Percentiles rank a stretch among this genome's conserved stretches.
These are phyloP conservation scores for Paratrypauchen microcephalus DNA, from an alignment of 2,797 vertebrate genomes.

Conservation along the genomic window DNA sequence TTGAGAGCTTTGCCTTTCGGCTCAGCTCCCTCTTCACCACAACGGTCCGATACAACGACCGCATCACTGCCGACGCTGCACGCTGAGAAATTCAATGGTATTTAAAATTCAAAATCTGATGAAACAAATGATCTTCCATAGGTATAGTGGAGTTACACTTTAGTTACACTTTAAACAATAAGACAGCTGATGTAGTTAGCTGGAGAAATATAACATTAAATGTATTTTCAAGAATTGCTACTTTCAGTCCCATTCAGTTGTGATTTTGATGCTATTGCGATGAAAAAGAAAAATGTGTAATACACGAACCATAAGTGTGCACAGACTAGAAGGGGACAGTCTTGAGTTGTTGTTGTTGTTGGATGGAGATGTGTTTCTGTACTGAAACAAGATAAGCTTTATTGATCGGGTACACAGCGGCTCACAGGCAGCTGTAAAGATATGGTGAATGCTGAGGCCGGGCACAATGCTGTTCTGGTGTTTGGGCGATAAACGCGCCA, in stretches of 20 bases:
- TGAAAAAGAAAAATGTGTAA: not conserved
- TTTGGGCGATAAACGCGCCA: not conserved
- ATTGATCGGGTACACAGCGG: slow-evolving; percentile 1
- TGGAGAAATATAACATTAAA: too few relatives aligned
- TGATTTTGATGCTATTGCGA: not conserved
- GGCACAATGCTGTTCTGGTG: not conserved
- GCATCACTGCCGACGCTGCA: too few relatives aligned
- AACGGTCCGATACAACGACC: too few relatives aligned
- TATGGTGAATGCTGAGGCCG: not conserved
- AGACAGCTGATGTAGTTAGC: too few relatives aligned
- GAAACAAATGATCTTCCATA: too few relatives aligned
- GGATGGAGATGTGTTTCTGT: slow-evolving; percentile 5
- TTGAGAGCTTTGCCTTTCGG: too few relatives aligned
- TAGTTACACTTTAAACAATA: too few relatives aligned
- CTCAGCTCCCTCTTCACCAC: too few relatives aligned
- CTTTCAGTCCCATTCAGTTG: not conserved
- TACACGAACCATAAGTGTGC: not conserved
- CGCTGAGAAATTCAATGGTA: too few relatives aligned
- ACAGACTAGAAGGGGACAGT: not conserved
- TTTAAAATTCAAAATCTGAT: too few relatives aligned
- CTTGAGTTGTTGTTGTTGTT: not conserved
- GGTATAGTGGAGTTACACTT: too few relatives aligned
- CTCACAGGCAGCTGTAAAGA: not conserved
- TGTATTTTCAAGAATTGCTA: not conserved
- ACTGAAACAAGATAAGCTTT: slow-evolving; percentile 10